Evolutionary conservation across 2,888 invertebrate species (phyloP).

Genomic region (Coecobrya sp.): DNA sequence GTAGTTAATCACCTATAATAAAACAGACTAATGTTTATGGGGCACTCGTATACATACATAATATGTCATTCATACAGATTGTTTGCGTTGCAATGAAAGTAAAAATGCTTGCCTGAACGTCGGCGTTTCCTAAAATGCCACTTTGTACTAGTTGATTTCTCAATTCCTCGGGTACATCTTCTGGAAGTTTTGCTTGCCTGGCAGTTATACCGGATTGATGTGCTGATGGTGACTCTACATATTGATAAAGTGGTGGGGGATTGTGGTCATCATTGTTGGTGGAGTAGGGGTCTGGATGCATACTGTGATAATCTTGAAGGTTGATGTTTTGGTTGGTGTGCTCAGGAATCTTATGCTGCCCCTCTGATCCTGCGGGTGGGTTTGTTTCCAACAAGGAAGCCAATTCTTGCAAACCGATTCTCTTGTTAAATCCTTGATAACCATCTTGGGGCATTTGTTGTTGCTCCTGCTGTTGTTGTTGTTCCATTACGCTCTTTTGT

Average conservation of each 20-base stretch:
- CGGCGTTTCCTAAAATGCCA: constrained; percentile 95
- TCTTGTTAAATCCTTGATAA: constrained; percentile 87
- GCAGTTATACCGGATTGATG: constrained; percentile 87
- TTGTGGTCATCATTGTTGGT: constrained; percentile 54
- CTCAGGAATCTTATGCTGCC: constrained; percentile 49
- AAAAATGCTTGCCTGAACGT: constrained; percentile 94
- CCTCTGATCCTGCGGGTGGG: constrained; percentile 51
- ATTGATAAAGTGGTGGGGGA: constrained; percentile 72
- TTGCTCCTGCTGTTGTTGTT: constrained; percentile 86
- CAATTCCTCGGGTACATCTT: constrained; percentile 96
- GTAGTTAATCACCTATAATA: constrained; percentile 84
- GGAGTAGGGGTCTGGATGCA: constrained; percentile 53
- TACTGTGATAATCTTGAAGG: constrained; percentile 58
- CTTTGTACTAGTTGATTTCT: constrained; percentile 94
- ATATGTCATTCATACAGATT: neutral
- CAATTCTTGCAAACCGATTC: constrained; percentile 79
- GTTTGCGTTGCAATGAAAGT: too few relatives aligned
- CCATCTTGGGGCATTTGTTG: constrained; percentile 87
- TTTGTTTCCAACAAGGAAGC: constrained; percentile 68
- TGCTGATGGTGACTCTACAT: constrained; percentile 86
- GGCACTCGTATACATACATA: neutral
- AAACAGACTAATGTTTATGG: neutral
- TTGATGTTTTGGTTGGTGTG: constrained; percentile 52
- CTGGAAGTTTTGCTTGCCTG: constrained; percentile 89
- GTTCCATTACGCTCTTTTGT: constrained; percentile 67